Base-by-base conservation (phyloP, 1,140 invertebrate genomes). In the Cephus cinctus region DNA sequence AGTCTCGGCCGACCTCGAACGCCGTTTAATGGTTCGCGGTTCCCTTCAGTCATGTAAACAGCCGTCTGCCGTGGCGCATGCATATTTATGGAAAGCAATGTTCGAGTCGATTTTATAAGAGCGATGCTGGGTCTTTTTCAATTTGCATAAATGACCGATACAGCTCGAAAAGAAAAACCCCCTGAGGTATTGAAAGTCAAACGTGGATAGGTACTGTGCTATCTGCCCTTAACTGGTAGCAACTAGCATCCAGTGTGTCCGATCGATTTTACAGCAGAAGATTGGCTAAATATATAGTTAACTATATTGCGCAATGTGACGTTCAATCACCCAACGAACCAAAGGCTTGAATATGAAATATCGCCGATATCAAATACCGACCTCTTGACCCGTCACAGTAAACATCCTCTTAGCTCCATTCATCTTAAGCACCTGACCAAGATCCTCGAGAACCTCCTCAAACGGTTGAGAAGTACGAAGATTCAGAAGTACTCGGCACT, bases 371-470 rank as follows among this genome's bases (percentile, higher is more conserved):
- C 18, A 19, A 40, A 11, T 31, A 63, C 67, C 73, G 79, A 92
- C 92, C 83, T 94, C 90, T 82, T 93, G 89, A 44, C 92, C 92
- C 5, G 86, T 87, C 19, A 91, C 86, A 36, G 91, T 94, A 73
- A 90, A 92, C 86, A 96, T 92, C 74, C 87, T 83, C 70, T 89
- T 90, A 45, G 90, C 89, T 49, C 89, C 88, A 60, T 85, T 90
- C 86, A 94, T 90, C 78, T 92, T 94, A 30, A 96, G 79, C 32
- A 94, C 91, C 79, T 94, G 89, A 50, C 92, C 92, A 58, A 96
- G 80, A 78, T 96, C 94, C 68, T 90, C 87, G 43, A 97, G 76
- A n/a, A 97, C 89, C 66, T 96, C 92, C 76, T 97, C 94, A 67
- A 95, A 98, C 2, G 90, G 91, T 67, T 96, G 92, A 6, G 89